Evolutionary conservation across 2,888 invertebrate species (phyloP), one percentile per base, ranked within the genome.

Genomic region (Cantharis flavilabris): DNA sequence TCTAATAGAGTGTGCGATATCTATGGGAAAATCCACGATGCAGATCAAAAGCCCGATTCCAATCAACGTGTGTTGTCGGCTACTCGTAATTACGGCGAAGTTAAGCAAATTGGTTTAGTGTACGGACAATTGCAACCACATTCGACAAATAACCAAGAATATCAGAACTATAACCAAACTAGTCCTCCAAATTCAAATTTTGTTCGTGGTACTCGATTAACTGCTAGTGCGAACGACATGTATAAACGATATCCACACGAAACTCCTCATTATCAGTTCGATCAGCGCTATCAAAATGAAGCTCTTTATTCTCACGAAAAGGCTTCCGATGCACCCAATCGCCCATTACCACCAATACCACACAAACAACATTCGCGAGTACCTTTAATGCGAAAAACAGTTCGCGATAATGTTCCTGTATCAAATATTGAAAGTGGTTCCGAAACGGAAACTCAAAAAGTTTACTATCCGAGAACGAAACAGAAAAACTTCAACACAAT

Each of bases 391-490:
- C 70, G 80, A 75, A 80, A 78, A 76, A 77, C 62, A 62, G 28
- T 65, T 65, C 79, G 86, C 84, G 83, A 85, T 81, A 81, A 88
- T 83, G 78, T 81, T 79, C 81, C 76, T 18, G 78, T 87, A 80
- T 91, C 91, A 4, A 93, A 93, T 84, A 93, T 92, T 78, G 94
- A 94, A 86, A 93, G 93, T 86, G 93, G 93, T 26, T 93, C 93
- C 63, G 94, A 94, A 85, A 93, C 93, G 62, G 94, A 94, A 88
- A 91, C 94, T 76, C 93, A 93, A 84, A 89, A 92, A 81, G 93
- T 93, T 83, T 88, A 92, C 88, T 80, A 88, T 83, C 82, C 87
- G 91, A 88, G 80, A 87, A 84, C 81, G 86, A 87, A 82, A 84
- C 84, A 80, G 77, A 85, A 84, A 80, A 83, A 83, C 80, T 81